A percentile compares a stretch with the other conserved stretches of the same genome.
These are phyloP conservation scores for Scalopus aquaticus DNA, from an alignment of 2,113 vertebrate species.

Conservation along the genomic window DNA sequence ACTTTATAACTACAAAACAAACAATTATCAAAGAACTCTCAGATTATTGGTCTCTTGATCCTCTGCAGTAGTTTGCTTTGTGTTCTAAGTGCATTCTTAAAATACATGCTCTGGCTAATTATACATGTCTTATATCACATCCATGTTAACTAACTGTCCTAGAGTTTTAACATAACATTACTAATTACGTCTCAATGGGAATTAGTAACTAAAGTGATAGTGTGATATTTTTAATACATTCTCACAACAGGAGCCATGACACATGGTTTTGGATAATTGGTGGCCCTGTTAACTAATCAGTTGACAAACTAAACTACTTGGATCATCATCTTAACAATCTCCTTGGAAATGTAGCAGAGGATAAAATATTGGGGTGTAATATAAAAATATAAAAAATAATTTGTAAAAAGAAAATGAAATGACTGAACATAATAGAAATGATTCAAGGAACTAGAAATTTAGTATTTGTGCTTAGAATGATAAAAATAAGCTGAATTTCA, in stretches of 20 bases:
- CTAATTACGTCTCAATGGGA: background rate
- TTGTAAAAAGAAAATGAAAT: background rate
- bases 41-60: background rate
- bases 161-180: constrained; percentile 20
- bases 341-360: constrained; percentile 26
- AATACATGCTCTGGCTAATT: background rate
- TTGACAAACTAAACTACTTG: constrained; percentile 49
- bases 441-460: background rate
- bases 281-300: constrained; percentile 30
- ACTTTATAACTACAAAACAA: background rate
- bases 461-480: background rate
- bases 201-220: constrained; percentile 1
- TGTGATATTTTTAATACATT: constrained; percentile 1
- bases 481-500: background rate
- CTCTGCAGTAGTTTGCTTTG: background rate
- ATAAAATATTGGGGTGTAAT: background rate
- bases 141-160: background rate
- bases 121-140: background rate
- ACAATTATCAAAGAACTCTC: background rate
- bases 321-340: constrained; percentile 47
- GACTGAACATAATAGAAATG: background rate
- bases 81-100: background rate
- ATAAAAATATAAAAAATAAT: background rate
- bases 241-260: background rate
- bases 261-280: constrained; percentile 32